A percentile compares a stretch with the other conserved stretches of the same genome.
Conservation (phyloP, 92 coral and sea anemone genomes). For the Epizoanthus stellaris region DNA sequence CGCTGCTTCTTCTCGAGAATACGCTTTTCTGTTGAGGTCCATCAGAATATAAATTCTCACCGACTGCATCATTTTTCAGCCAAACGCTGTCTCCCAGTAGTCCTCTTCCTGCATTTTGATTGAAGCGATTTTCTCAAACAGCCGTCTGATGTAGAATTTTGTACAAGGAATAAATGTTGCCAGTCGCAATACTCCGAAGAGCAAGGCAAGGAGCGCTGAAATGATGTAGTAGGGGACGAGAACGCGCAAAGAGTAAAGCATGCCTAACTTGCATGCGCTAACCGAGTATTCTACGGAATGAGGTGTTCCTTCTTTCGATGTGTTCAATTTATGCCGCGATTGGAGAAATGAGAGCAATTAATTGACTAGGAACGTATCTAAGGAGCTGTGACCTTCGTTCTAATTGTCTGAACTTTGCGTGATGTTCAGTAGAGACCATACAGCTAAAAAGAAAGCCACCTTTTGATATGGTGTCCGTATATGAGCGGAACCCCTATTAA, state of each 20-base stretch:
- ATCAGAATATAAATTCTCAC: slow-evolving; percentile 39
- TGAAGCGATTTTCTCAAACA: slow-evolving; percentile 7
- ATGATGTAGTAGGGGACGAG: not conserved
- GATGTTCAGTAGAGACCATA: not conserved
- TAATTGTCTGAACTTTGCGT: slow-evolving; percentile 30
- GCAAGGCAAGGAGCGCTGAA: not conserved
- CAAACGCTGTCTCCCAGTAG: slow-evolving; percentile 50
- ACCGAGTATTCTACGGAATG: not conserved
- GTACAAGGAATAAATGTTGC: not conserved
- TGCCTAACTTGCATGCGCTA: not conserved
- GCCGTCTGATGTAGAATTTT: not conserved
- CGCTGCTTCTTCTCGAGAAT: slow-evolving; percentile 21
- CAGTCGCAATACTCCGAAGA: slow-evolving; percentile 2
- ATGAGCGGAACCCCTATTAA: too few relatives aligned
- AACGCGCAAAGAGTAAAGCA: not conserved
- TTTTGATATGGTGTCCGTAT: too few relatives aligned
- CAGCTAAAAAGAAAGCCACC: too few relatives aligned
- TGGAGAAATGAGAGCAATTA: slow-evolving; percentile 13
- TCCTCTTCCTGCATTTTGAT: slow-evolving; percentile 18
- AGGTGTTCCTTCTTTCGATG: not conserved
- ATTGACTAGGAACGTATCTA: not conserved
- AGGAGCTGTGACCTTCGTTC: not conserved
- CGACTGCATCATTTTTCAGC: slow-evolving; percentile 48
- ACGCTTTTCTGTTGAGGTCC: slow-evolving; percentile 34
- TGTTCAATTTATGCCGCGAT: not conserved